Evolutionary conservation across 2,888 invertebrate species (phyloP).

Genomic region (Agapostemon virescens): DNA sequence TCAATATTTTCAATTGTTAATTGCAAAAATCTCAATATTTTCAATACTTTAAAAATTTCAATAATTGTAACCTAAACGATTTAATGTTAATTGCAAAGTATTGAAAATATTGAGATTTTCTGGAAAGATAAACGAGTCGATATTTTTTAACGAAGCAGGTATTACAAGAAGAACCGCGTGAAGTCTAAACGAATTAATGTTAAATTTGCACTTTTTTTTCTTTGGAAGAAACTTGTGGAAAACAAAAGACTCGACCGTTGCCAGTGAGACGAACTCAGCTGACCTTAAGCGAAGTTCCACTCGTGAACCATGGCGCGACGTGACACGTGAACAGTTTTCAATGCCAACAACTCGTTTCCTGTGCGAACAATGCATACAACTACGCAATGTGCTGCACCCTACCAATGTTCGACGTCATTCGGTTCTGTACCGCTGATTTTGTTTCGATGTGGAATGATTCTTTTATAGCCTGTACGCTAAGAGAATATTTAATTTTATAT

Average conservation of each 20-base stretch:
- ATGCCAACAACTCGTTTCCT: conserved; percentile 58
- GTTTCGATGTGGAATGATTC: neutral
- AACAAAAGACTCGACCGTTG: conserved; percentile 6
- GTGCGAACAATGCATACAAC: conserved; percentile 59
- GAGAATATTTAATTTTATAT: neutral
- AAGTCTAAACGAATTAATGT: no score
- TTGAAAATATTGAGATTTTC: no score
- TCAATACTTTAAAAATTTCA: no score
- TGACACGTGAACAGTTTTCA: conserved; percentile 58
- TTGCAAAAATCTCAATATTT: no score
- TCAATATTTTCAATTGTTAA: no score
- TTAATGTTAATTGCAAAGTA: no score
- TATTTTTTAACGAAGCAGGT: no score
- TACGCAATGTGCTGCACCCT: conserved; percentile 47
- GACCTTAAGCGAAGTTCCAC: conserved; percentile 30
- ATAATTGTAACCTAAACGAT: no score
- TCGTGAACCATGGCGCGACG: conserved; percentile 20
- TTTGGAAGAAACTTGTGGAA: neutral
- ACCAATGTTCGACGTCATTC: conserved; percentile 37
- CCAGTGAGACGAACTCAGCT: neutral
- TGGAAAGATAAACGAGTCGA: no score
- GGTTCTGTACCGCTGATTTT: conserved; percentile 22
- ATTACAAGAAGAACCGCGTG: no score
- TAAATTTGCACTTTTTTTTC: neutral
- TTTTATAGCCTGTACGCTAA: neutral